A percentile compares a stretch with the other conserved stretches of the same genome.
phyloP scores from a whole-genome alignment of 1,140 invertebrate species.

The Bicyclus anynana region DNA sequence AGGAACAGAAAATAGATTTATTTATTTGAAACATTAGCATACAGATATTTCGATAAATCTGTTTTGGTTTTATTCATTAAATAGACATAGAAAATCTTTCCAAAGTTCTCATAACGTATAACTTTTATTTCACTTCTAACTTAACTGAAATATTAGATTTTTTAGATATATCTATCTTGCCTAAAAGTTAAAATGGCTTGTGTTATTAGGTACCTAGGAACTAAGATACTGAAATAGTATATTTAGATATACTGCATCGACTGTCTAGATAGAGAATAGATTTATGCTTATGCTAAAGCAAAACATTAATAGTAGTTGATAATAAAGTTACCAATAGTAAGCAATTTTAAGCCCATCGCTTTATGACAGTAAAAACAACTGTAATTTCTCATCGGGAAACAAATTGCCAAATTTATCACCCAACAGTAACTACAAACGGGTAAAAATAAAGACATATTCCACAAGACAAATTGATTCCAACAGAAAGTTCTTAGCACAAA shows the following conservation, averaged over 20 bases:
- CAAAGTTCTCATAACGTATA: no score
- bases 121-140: no score
- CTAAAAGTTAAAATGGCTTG: no score
- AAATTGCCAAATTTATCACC: slow-evolving; percentile 9
- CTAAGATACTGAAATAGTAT: no score
- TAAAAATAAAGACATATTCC: slow-evolving; percentile 16
- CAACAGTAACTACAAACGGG: background rate
- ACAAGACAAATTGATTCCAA: slow-evolving; percentile 21
- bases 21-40: slow-evolving; percentile 8
- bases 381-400: background rate
- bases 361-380: background rate
- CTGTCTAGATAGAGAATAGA: no score
- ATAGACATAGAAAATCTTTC: no score
- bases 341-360: background rate
- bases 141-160: no score
- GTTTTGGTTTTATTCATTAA: no score
- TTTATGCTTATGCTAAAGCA: background rate
- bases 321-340: background rate
- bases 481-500: slow-evolving; percentile 13
- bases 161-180: no score
- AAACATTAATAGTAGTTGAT: background rate
- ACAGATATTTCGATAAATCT: no score
- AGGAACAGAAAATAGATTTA: slow-evolving; percentile 47
- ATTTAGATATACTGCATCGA: no score
- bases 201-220: no score